Percentiles rank a stretch among this genome's conserved stretches.
These are phyloP conservation scores for Meta bourneti DNA, from an alignment of 2,888 invertebrate genomes.

Conservation along the genomic window DNA sequence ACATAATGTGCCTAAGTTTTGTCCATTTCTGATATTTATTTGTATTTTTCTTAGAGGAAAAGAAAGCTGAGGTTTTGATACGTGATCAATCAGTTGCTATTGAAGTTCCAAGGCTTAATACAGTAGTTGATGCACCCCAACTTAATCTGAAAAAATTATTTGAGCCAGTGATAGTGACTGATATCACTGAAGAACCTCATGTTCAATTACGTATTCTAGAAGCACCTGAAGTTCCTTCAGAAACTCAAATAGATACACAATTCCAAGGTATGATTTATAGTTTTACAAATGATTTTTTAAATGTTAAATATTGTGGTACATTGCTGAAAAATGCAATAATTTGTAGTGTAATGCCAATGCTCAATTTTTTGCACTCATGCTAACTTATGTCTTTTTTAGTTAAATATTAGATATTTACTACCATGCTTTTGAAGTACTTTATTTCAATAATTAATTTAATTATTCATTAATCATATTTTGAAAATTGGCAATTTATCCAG, in stretches of 20 bases:
- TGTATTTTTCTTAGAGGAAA: too few species aligned
- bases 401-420: neutral
- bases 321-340: neutral
- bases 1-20: too few species aligned
- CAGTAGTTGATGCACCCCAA: too few species aligned
- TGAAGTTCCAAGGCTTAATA: too few species aligned
- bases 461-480: neutral
- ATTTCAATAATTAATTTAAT: neutral
- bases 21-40: too few species aligned
- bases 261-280: neutral
- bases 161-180: neutral
- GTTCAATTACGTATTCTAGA: constrained; percentile 44
- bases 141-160: neutral
- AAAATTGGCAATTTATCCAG: too few species aligned
- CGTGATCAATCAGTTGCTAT: too few species aligned
- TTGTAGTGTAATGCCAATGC: neutral
- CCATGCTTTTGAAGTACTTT: neutral
- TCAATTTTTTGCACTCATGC: neutral
- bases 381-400: neutral
- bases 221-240: constrained; percentile 2
- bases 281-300: neutral
- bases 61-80: too few species aligned
- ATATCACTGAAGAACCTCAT: constrained; percentile 22
- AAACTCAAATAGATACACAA: neutral
- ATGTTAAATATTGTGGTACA: too few species aligned